These are phyloP conservation scores for Notarius quadriscutis DNA, from an alignment of 2,113 vertebrate genomes.

Conservation along the genomic window DNA sequence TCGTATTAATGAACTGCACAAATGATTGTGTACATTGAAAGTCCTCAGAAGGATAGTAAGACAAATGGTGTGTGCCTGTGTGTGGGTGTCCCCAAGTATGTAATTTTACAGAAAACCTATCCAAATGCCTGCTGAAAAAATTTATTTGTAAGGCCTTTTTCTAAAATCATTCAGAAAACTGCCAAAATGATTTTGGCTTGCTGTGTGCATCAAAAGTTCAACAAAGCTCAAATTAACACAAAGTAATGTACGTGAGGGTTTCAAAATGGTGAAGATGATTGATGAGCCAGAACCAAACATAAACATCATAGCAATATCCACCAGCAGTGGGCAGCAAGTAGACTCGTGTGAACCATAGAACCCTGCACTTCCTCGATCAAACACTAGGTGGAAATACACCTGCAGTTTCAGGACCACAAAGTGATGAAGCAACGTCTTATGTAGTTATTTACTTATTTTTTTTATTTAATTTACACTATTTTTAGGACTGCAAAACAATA, in stretches of 20 bases:
- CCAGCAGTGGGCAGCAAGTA: not conserved
- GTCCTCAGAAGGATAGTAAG: no score
- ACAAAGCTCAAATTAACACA: not conserved
- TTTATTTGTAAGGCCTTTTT: not conserved
- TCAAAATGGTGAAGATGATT: not conserved
- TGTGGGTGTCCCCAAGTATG: not conserved
- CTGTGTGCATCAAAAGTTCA: not conserved
- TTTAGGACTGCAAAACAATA: not conserved
- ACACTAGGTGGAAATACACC: not conserved
- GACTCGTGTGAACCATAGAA: not conserved
- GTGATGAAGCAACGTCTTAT: not conserved
- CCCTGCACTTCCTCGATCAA: not conserved
- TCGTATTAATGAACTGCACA: no score
- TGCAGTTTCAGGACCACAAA: not conserved
- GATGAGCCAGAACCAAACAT: not conserved
- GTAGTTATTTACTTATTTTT: no score
- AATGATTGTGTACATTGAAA: no score
- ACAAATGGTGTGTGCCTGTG: not conserved
- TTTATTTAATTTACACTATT: not conserved
- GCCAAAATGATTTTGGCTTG: not conserved
- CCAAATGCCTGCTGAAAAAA: not conserved
- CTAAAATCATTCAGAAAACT: not conserved
- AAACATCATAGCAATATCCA: not conserved
- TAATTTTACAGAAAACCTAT: not conserved
- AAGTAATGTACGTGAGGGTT: not conserved